Base-by-base conservation (phyloP, 2,888 invertebrate species). In the Agonum fuliginosum region DNA sequence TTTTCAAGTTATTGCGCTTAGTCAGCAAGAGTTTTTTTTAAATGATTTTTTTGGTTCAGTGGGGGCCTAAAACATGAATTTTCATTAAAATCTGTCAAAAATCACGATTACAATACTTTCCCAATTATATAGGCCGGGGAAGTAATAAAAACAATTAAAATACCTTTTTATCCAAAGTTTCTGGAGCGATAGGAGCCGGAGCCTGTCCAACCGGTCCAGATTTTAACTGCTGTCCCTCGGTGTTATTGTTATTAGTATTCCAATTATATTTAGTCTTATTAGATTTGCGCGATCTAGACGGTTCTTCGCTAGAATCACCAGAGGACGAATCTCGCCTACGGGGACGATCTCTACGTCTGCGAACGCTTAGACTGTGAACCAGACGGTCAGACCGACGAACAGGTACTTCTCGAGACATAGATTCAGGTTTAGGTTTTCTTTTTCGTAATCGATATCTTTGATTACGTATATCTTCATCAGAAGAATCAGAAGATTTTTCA, bases 131-230 rank as follows among this genome's bases (percentile, higher is more conserved):
- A n/a, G n/a, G n/a, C n/a, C n/a, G n/a, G n/a, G n/a, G n/a, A n/a
- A n/a, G n/a, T n/a, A n/a, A n/a, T n/a, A n/a, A n/a, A n/a, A n/a
- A n/a, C n/a, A n/a, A n/a, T n/a, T 48, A 17, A 48, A 48, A 30
- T 20, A 87, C 84, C 34, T 83, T 85, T 24, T 83, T 81, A 78
- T 87, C 87, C 14, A 87, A 81, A 4, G 83, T 85, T 82, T 87
- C 86, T 3, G 87, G 87, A 27, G 85, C 85, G 19, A 87, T 86
- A 2, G 87, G 87, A 74, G 85, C 81, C n/a, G 86, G 83, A 78
- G 84, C 85, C 76, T 83, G 84, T n/a, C 80, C 79, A 6, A 85
- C 85, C 3, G 83, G 84, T 12, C 86, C 86, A 4, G 85, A 84
- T 82, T 85, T 86, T 81, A 87, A 82, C 71, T 83, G 83, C 80